These are phyloP conservation scores for Portevinia maculata DNA, from an alignment of 2,888 invertebrate species.

Conservation along the genomic window DNA sequence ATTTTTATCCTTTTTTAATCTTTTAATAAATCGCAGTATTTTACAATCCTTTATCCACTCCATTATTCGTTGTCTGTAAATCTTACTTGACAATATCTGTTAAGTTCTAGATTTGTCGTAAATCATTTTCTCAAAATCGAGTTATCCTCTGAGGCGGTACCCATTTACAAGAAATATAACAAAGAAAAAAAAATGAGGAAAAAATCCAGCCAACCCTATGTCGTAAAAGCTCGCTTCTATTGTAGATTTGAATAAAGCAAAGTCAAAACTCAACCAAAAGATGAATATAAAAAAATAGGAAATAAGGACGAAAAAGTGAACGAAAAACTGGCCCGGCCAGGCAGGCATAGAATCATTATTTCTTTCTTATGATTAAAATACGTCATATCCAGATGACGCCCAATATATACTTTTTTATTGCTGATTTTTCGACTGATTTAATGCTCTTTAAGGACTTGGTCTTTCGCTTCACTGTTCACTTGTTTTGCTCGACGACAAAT, in stretches of 20 bases:
- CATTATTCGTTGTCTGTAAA: slow-evolving; percentile 39
- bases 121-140: slow-evolving; percentile 59
- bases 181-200: slow-evolving; percentile 10
- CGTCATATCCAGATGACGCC: slow-evolving; percentile 77
- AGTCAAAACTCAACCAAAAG: slow-evolving; percentile 43
- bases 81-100: slow-evolving; percentile 64
- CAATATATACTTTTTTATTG: slow-evolving; percentile 77
- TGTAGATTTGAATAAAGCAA: slow-evolving; percentile 61
- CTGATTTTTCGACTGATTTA: slow-evolving; percentile 77
- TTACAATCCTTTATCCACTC: neutral
- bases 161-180: slow-evolving; percentile 26
- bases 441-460: slow-evolving; percentile 75
- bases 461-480: slow-evolving; percentile 27
- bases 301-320: slow-evolving; percentile 34
- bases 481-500: slow-evolving; percentile 58
- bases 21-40: neutral
- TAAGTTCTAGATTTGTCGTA: slow-evolving; percentile 63
- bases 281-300: slow-evolving; percentile 25
- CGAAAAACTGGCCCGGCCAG: slow-evolving; percentile 54
- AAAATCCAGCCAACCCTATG: slow-evolving; percentile 23
- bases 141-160: slow-evolving; percentile 52
- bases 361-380: slow-evolving; percentile 77
- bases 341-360: slow-evolving; percentile 76
- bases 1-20: neutral
- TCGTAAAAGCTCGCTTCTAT: slow-evolving; percentile 39